Base-by-base conservation (phyloP, 2,888 invertebrate species). In the Escarpia spicata region DNA sequence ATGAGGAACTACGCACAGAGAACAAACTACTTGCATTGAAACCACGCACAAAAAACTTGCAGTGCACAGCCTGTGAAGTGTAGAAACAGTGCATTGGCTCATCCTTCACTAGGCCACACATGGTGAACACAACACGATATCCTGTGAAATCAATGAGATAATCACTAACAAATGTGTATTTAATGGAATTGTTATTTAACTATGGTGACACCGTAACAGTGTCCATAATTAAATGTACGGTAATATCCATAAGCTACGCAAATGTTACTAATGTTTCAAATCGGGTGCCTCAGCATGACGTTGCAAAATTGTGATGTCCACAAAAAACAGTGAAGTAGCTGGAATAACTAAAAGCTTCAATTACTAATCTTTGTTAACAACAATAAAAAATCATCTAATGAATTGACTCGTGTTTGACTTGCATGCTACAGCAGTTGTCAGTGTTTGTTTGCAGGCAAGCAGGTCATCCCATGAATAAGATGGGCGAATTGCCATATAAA, bases 91-190 rank as follows among this genome's bases (percentile, higher is more conserved):
- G 75, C 75, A 75, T 75, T 75, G 75, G 75, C 75, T 26, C 6
- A 26, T 15, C 75, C 75, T 52, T 52, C 15, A 52, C 75, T 75
- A n/a, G 26, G n/a, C 75, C 75, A 75, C 75, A 75, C 26, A 26
- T n/a, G 75, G n/a, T 6, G 75, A 75, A 15, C 75, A 75, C 75
- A 75, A 19, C 19, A 60, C 12, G 75, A 75, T 75, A n/a, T 19
- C 75, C 75, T 75, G n/a, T 75, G 75, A 75, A 75, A 75, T 75
- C 75, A 75, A 75, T 75, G 75, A n/a, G n/a, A 75, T 75, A 75
- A 75, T 75, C 75, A 75, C 75, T 75, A 75, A 26, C 75, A 75
- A 75, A 75, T 75, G 75, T 75, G 75, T 75, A 75, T 75, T 75
- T 75, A 75, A 75, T 75, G 75, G 75, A 75, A 75, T 75, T 75